A percentile compares a stretch with the other conserved stretches of the same genome.
phyloP scores from a whole-genome alignment of 1,140 invertebrate species.

The Trinorchestia longiramus region DNA sequence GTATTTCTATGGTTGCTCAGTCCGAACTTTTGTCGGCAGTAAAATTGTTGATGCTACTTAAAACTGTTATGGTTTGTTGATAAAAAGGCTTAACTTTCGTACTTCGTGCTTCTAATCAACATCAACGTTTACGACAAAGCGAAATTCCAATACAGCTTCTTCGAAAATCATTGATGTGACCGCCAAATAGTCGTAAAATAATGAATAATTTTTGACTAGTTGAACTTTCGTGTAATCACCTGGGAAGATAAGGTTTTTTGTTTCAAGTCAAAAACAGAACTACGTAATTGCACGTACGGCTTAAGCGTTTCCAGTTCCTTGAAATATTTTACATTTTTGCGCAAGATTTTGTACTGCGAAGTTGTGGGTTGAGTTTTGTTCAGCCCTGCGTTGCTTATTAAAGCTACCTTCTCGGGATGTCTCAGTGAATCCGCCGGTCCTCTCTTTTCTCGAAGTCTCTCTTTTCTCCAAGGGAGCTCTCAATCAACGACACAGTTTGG shows the following conservation, averaged over 20 bases:
- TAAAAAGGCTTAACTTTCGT: neutral
- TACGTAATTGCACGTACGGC: too few relatives aligned
- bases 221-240: constrained; percentile 17
- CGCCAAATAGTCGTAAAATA: neutral
- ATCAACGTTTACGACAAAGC: neutral
- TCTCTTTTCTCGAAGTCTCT: too few relatives aligned
- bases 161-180: neutral
- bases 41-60: neutral
- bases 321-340: neutral
- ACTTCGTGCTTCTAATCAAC: neutral
- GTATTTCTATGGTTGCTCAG: neutral
- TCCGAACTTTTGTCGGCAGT: neutral
- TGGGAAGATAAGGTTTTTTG: neutral
- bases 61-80: neutral
- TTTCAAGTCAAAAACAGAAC: too few relatives aligned
- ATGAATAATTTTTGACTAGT: constrained; percentile 10
- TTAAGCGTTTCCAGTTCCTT: neutral
- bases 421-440: too few relatives aligned
- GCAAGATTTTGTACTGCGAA: neutral
- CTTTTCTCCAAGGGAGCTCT: too few relatives aligned
- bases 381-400: too few relatives aligned
- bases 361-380: neutral
- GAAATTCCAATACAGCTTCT: neutral
- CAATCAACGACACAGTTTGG: too few relatives aligned
- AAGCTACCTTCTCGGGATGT: too few relatives aligned